Percentiles rank a stretch among this genome's conserved stretches.
Evolutionary conservation across 2,113 vertebrate species (phyloP).

Genomic region (Aptenodytes patagonicus): DNA sequence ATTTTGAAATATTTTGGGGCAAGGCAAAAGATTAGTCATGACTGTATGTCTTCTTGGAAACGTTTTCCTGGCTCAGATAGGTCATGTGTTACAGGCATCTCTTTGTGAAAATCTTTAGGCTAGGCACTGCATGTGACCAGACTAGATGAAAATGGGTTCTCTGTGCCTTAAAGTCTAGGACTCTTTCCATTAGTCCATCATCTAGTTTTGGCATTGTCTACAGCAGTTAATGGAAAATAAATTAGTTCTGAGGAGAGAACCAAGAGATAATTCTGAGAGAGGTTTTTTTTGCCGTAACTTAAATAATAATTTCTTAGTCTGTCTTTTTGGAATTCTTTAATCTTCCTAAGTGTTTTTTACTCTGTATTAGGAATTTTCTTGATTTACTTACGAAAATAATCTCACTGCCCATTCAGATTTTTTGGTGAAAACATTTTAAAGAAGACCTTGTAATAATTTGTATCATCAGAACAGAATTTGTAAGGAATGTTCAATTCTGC

Average conservation of each 20-base stretch:
- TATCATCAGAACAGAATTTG: neutral
- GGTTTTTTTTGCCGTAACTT: rapidly evolving
- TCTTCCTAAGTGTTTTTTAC: neutral
- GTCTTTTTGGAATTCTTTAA: neutral
- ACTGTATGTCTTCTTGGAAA: neutral
- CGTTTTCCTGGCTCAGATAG: neutral
- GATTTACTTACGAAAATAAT: neutral
- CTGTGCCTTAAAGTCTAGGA: neutral
- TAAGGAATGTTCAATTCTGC: neutral
- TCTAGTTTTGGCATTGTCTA: neutral
- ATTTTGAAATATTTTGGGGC: neutral
- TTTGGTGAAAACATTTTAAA: neutral
- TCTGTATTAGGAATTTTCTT: neutral
- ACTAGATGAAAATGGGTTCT: neutral
- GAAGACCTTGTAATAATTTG: neutral
- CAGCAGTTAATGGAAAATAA: neutral
- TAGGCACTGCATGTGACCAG: neutral
- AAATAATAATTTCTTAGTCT: neutral
- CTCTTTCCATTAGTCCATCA: neutral
- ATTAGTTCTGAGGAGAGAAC: neutral
- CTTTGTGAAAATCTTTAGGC: neutral
- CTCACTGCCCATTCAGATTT: neutral
- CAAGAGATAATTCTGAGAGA: neutral
- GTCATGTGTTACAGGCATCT: neutral
- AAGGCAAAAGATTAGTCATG: neutral